These are phyloP conservation scores for Eupeodes corollae DNA, from an alignment of 1,140 invertebrate species.

Conservation along the genomic window DNA sequence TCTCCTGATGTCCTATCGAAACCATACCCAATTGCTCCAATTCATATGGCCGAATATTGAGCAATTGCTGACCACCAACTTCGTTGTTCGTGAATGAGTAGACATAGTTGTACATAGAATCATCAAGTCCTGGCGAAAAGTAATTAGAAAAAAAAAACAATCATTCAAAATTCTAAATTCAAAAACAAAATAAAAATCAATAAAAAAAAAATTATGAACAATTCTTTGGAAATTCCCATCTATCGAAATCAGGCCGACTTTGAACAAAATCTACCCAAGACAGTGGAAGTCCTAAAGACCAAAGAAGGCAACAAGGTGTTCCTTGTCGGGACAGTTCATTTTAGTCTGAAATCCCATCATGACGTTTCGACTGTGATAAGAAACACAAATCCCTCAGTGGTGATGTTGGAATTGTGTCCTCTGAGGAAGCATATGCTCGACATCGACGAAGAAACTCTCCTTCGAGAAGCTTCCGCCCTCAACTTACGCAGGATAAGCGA, in stretches of 20 bases:
- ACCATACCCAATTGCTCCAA: constrained; percentile 72
- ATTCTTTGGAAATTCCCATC: too few relatives aligned
- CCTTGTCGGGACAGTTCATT: constrained; percentile 87
- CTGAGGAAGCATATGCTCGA: constrained; percentile 69
- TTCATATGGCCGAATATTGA: constrained; percentile 74
- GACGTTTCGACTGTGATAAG: constrained; percentile 80
- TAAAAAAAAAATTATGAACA: too few relatives aligned
- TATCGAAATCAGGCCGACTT: constrained; percentile 26
- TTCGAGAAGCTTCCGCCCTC: constrained; percentile 72
- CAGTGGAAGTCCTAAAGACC: constrained; percentile 62
- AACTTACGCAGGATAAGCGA: constrained; percentile 48
- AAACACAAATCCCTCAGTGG: constrained; percentile 73
- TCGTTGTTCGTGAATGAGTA: constrained; percentile 68
- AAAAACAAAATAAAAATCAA: too few relatives aligned
- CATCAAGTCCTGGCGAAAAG: constrained; percentile 64
- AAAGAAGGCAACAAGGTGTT: constrained; percentile 75
- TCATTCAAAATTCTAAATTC: too few relatives aligned
- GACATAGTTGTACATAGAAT: constrained; percentile 66
- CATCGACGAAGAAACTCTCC: constrained; percentile 76
- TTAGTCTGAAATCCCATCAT: constrained; percentile 75
- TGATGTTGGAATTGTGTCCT: constrained; percentile 85
- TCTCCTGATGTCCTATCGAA: constrained; percentile 84
- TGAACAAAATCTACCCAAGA: constrained; percentile 62
- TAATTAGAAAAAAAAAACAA: neutral
- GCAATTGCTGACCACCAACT: constrained; percentile 68